phyloP scores from a whole-genome alignment of 2,797 vertebrate species.

The Microcaecilia unicolor region DNA sequence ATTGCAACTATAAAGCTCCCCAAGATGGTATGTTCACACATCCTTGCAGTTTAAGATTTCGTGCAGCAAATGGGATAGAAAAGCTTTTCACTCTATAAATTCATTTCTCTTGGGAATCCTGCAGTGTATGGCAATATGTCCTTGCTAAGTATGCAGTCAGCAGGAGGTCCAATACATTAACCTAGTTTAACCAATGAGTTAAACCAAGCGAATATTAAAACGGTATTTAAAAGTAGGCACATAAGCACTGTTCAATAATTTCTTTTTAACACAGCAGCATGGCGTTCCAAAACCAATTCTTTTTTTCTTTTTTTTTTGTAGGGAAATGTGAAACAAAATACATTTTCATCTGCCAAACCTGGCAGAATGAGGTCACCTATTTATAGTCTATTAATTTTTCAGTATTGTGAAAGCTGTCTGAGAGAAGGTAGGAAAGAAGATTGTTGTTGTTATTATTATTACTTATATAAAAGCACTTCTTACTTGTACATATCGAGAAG shows the following conservation, averaged over 20 bases:
- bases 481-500: background rate
- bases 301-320: background rate
- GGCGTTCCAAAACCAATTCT: background rate
- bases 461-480: background rate
- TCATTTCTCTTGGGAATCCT: slow-evolving; percentile 1
- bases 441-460: background rate
- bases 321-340: background rate
- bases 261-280: background rate
- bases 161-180: slow-evolving; percentile 5
- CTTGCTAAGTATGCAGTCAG: slow-evolving; percentile 6
- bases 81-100: slow-evolving; percentile 12
- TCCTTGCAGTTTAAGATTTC: slow-evolving; percentile 5
- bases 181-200: slow-evolving; percentile 5
- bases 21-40: slow-evolving; percentile 2
- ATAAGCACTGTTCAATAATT: too few relatives aligned
- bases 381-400: background rate
- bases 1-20: slow-evolving; percentile 3
- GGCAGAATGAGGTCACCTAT: background rate
- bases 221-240: background rate
- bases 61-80: background rate
- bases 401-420: background rate
- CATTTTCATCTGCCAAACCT: background rate
- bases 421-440: background rate
- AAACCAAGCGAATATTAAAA: slow-evolving; percentile 1
- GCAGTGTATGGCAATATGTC: slow-evolving; percentile 3